Evolutionary conservation across 2,888 invertebrate genomes (phyloP).

Genomic region (Synanthedon formicaeformis): DNA sequence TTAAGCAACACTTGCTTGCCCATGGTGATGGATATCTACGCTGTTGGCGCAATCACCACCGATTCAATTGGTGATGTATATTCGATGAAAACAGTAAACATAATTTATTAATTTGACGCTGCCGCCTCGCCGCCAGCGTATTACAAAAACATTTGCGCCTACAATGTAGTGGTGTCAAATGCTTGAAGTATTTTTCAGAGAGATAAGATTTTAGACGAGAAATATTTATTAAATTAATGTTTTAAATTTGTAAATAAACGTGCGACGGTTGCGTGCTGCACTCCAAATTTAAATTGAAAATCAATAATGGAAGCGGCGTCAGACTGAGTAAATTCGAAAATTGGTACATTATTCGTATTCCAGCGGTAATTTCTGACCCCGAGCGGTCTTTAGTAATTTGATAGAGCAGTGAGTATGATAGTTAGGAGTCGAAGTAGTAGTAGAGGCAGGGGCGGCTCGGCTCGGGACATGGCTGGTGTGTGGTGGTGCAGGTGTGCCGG

Average conservation of each 20-base stretch:
- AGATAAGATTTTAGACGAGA: neutral
- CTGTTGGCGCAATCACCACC: constrained; percentile 35
- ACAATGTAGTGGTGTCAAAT: constrained; percentile 40
- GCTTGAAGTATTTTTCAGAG: constrained; percentile 26
- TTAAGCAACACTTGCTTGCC: constrained; percentile 65
- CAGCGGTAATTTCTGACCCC: neutral
- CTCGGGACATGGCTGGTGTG: constrained; percentile 49
- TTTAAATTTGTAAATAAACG: constrained; percentile 13
- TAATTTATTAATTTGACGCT: constrained; percentile 4
- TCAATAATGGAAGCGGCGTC: constrained; percentile 49
- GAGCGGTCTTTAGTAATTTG: neutral
- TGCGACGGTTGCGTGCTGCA: constrained; percentile 61
- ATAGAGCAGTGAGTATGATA: no score
- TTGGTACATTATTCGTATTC: neutral
- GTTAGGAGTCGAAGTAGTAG: constrained; percentile 23
- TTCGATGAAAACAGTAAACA: neutral
- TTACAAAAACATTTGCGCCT: constrained; percentile 24
- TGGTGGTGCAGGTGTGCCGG: constrained; percentile 90
- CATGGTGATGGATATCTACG: constrained; percentile 43
- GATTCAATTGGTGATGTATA: constrained; percentile 3
- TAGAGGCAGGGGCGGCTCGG: constrained; percentile 5
- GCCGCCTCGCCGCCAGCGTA: constrained; percentile 8
- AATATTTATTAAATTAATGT: constrained; percentile 6
- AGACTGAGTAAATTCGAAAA: constrained; percentile 26
- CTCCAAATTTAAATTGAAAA: neutral